Conservation (phyloP, 53 echinoderm and acorn worm genomes). For the Antedon mediterranea region DNA sequence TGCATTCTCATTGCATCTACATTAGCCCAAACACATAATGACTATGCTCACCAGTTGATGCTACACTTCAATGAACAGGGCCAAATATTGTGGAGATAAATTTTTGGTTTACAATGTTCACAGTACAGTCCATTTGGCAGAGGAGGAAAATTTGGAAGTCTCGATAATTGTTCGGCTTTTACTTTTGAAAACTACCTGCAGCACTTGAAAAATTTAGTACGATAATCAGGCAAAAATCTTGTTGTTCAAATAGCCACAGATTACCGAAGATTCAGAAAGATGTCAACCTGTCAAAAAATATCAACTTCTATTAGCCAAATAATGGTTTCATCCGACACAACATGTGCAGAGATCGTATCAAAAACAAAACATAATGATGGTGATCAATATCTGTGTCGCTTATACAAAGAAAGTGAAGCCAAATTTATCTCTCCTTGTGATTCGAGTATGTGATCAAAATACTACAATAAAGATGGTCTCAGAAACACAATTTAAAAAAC, state of each 20-base stretch:
- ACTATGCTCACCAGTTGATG: conserved; percentile 17
- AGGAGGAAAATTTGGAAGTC: conserved; percentile 19
- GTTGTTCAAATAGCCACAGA: conserved; percentile 2
- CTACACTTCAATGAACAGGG: conserved; percentile 35
- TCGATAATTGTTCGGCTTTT: conserved; percentile 5
- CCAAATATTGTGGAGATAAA: conserved; percentile 30
- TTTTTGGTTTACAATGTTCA: conserved; percentile 64
- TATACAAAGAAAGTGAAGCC: too few relatives aligned
- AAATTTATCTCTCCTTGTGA: too few relatives aligned
- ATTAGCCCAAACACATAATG: background rate
- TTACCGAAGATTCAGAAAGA: too few relatives aligned
- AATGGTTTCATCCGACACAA: conserved; percentile 36
- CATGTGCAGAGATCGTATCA: too few relatives aligned
- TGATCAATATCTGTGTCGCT: too few relatives aligned
- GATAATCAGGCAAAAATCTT: background rate
- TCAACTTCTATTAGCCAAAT: conserved; percentile 24
- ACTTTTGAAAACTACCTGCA: conserved; percentile 12
- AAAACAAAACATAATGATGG: too few relatives aligned
- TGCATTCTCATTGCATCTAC: conserved; percentile 8
- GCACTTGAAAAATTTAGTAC: background rate
- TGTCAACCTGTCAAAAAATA: too few relatives aligned
- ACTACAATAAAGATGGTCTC: too few relatives aligned
- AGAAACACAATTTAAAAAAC: too few relatives aligned
- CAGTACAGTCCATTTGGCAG: conserved; percentile 49
- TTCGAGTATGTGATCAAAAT: too few relatives aligned